These are phyloP conservation scores for Centrocercus urophasianus DNA, from an alignment of 2,113 vertebrate species.

Conservation along the genomic window DNA sequence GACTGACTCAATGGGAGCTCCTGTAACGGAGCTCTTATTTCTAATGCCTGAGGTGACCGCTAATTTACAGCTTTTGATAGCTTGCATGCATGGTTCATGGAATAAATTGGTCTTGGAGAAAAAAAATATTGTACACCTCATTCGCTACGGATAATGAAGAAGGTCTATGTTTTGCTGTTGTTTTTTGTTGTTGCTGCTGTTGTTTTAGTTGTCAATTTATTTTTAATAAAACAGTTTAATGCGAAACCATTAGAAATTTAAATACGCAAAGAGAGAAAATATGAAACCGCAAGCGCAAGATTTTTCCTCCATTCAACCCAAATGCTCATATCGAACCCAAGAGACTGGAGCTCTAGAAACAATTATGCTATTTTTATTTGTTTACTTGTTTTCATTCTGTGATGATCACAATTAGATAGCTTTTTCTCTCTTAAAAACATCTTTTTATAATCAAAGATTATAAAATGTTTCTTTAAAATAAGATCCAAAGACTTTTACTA, in stretches of 20 bases:
- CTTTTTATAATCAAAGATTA: neutral
- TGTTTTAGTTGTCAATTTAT: neutral
- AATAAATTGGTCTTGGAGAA: conserved; percentile 61
- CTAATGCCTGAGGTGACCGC: conserved; percentile 71
- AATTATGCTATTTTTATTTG: neutral
- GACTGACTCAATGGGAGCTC: conserved; percentile 64
- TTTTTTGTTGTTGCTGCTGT: conserved; percentile 11
- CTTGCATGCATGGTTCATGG: conserved; percentile 34
- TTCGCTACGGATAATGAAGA: conserved; percentile 15
- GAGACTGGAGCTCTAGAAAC: neutral
- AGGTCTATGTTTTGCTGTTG: neutral
- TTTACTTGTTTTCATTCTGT: neutral
- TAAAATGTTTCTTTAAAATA: neutral
- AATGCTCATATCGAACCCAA: neutral
- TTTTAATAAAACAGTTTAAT: conserved; percentile 5
- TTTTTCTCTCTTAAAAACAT: neutral
- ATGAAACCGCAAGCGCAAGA: neutral
- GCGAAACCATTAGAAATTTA: neutral
- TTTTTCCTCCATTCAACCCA: neutral
- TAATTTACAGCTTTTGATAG: conserved; percentile 75
- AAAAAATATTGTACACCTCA: conserved; percentile 26
- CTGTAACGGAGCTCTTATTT: conserved; percentile 61
- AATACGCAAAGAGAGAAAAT: neutral
- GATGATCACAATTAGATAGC: rapidly evolving
- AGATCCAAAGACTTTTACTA: neutral